Percentiles rank a stretch among this genome's conserved stretches.
These are phyloP conservation scores for Carassius gibelio DNA, from an alignment of 2,113 vertebrate genomes.

Conservation along the genomic window DNA sequence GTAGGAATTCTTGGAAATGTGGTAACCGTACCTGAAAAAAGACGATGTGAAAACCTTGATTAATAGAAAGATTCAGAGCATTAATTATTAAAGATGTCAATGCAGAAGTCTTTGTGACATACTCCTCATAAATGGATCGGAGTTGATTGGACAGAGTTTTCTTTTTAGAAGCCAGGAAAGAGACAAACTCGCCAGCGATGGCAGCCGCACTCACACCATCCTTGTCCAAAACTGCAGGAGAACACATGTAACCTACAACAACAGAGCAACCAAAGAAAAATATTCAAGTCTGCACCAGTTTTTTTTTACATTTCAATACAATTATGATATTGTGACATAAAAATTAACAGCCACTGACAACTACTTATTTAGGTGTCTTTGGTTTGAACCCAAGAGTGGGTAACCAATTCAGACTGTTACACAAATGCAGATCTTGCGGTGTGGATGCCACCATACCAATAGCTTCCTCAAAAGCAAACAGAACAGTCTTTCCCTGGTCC, in stretches of 20 bases:
- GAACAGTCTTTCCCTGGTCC: conserved; percentile 87
- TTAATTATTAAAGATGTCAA: background rate
- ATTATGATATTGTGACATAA: background rate
- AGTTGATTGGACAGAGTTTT: conserved; percentile 86
- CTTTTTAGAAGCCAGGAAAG: conserved; percentile 84
- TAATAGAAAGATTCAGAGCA: background rate
- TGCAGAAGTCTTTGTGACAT: conserved; percentile 61
- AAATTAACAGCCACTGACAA: background rate
- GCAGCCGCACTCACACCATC: conserved; percentile 94
- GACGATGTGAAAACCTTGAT: background rate
- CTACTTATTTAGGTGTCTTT: background rate
- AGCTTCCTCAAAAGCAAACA: conserved; percentile 98
- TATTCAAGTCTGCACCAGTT: background rate
- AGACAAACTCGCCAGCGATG: conserved; percentile 88
- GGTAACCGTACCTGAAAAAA: conserved; percentile 88
- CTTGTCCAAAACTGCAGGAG: conserved; percentile 92
- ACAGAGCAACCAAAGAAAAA: conserved; percentile 37
- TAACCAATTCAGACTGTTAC: background rate
- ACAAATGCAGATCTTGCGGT: background rate
- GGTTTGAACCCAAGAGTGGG: background rate
- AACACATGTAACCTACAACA: conserved; percentile 92
- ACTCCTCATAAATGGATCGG: conserved; percentile 88
- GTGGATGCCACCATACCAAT: conserved; percentile 80
- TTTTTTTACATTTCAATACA: background rate
- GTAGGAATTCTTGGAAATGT: conserved; percentile 92